A percentile compares a stretch with the other conserved stretches of the same genome.
Evolutionary conservation across 2,888 invertebrate species (phyloP).

Genomic region (Prosapia bicincta): DNA sequence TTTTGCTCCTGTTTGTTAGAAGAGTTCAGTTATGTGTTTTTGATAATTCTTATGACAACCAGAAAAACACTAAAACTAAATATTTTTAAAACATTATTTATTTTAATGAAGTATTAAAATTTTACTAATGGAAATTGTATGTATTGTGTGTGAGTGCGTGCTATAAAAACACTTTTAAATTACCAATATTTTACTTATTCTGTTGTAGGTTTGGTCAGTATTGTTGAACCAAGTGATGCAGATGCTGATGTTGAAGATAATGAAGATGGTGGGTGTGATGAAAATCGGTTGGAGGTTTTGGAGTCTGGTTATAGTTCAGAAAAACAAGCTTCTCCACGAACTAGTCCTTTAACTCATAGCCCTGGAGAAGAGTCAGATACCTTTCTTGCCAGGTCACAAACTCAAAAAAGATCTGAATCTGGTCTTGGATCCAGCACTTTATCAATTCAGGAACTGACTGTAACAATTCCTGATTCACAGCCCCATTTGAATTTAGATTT

Average conservation of each 20-base stretch:
- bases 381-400: constrained; percentile 1
- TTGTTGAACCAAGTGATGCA: constrained; percentile 56
- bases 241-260: constrained; percentile 83
- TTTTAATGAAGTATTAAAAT: no score
- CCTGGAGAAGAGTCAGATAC: constrained; percentile 13
- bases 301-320: constrained; percentile 68
- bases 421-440: constrained; percentile 14
- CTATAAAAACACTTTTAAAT: no score
- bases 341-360: constrained; percentile 32
- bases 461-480: constrained; percentile 9
- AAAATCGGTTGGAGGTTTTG: constrained; percentile 36
- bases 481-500: constrained; percentile 18
- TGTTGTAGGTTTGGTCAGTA: neutral
- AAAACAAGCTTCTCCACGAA: constrained; percentile 42
- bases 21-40: no score
- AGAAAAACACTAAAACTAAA: no score
- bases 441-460: constrained; percentile 20
- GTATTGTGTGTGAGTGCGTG: no score
- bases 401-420: constrained; percentile 17
- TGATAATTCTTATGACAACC: no score
- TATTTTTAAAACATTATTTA: no score
- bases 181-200: no score
- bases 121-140: no score
- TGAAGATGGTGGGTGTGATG: constrained; percentile 54
- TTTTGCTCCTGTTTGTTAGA: no score